phyloP scores from a whole-genome alignment of 2,888 invertebrate genomes.

The Balanococcus diminutus region DNA sequence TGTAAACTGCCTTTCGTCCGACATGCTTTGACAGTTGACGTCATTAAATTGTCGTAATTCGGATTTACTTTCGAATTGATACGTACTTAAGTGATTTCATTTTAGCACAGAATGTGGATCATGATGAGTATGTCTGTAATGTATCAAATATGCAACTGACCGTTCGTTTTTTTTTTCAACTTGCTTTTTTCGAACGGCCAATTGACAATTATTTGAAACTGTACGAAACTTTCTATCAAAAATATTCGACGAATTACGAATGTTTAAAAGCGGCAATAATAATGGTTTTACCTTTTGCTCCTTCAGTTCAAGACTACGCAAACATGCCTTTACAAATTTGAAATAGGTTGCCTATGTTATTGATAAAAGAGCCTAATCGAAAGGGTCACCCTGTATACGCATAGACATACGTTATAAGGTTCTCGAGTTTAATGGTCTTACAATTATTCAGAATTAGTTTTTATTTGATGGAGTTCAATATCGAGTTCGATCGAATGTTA shows the following conservation, averaged over 20 bases:
- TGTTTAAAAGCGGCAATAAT: not conserved
- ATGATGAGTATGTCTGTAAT: no score
- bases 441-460: not conserved
- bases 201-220: not conserved
- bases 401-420: not conserved
- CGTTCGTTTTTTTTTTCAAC: not conserved
- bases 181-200: no score
- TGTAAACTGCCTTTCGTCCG: slow-evolving; percentile 11
- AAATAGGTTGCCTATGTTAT: not conserved
- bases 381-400: not conserved
- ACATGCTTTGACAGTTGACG: slow-evolving; percentile 21
- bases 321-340: not conserved
- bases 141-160: no score
- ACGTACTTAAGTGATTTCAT: not conserved
- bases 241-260: not conserved
- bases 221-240: not conserved
- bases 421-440: not conserved
- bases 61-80: not conserved
- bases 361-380: not conserved
- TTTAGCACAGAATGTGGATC: not conserved
- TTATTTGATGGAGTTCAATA: not conserved
- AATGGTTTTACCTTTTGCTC: not conserved
- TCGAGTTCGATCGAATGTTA: not conserved
- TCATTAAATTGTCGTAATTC: slow-evolving; percentile 23
- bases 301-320: not conserved